A percentile compares a stretch with the other conserved stretches of the same genome.
Conservation (phyloP, 2,888 invertebrate species). For the Brenthis ino region DNA sequence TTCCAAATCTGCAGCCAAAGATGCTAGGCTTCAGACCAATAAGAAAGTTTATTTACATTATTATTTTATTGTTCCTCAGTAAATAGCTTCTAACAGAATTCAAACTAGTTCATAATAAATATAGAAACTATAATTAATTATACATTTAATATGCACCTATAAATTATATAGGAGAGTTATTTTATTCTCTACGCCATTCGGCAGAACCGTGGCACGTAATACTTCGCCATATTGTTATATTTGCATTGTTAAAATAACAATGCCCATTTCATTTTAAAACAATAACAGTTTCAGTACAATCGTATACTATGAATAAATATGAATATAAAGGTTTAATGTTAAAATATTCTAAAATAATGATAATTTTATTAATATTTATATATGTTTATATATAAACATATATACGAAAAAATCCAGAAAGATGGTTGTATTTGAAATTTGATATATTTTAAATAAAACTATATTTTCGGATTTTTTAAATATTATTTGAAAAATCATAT, state of each 20-base stretch:
- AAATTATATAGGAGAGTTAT: neutral
- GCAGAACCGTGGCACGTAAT: slow-evolving; percentile 8
- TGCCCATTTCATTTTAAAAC: slow-evolving; percentile 23
- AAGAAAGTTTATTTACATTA: no score
- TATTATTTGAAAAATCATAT: no score
- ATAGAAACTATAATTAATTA: neutral
- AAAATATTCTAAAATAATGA: slow-evolving; percentile 5
- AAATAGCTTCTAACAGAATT: no score
- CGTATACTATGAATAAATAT: neutral
- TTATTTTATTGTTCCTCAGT: no score
- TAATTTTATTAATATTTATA: slow-evolving; percentile 5
- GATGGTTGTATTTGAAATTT: neutral
- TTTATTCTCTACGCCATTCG: slow-evolving; percentile 1
- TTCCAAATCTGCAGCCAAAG: no score
- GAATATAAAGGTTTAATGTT: slow-evolving; percentile 6
- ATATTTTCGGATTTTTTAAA: no score
- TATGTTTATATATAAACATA: neutral
- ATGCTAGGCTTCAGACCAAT: no score
- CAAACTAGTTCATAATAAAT: neutral
- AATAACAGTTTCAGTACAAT: slow-evolving; percentile 11
- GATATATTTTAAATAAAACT: no score
- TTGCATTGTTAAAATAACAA: slow-evolving; percentile 26
- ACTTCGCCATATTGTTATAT: slow-evolving; percentile 18
- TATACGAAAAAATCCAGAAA: neutral
- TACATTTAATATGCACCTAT: neutral